phyloP scores from a whole-genome alignment of 2,888 invertebrate species.

The Anticlea derivata region DNA sequence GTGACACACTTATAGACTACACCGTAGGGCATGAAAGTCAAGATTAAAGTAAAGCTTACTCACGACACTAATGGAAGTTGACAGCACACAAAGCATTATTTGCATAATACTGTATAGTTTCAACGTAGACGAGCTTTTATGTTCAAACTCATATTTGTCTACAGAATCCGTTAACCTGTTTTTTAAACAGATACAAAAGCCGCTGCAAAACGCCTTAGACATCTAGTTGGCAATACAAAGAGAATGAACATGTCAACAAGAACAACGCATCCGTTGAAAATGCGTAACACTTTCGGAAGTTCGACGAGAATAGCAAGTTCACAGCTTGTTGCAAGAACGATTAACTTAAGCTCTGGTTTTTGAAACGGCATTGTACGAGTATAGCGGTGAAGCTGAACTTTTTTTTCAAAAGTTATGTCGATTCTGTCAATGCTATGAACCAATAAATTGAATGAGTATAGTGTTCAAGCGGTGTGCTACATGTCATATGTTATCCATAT shows the following conservation, averaged over 20 bases:
- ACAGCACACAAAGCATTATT: constrained; percentile 3
- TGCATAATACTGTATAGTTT: no score
- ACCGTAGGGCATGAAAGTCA: constrained; percentile 30
- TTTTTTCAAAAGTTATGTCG: no score
- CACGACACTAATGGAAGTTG: constrained; percentile 22
- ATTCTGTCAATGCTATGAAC: no score
- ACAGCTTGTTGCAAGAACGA: constrained; percentile 22
- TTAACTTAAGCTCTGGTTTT: constrained; percentile 12
- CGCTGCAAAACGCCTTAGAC: neutral
- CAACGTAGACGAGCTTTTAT: no score
- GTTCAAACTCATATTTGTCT: neutral
- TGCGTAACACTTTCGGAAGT: constrained; percentile 25
- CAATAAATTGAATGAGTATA: no score
- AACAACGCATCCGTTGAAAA: constrained; percentile 25
- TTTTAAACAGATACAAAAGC: neutral
- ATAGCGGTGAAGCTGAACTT: no score
- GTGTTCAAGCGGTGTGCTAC: no score
- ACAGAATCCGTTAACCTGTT: neutral
- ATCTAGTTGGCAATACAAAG: neutral
- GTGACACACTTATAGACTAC: constrained; percentile 43
- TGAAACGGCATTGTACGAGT: neutral
- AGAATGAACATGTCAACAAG: constrained; percentile 12
- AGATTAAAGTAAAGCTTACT: constrained; percentile 32
- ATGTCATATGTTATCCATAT: no score
- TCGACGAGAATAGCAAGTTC: constrained; percentile 24